These are phyloP conservation scores for Auanema sp. DNA, from an alignment of 2,888 invertebrate genomes.

Conservation along the genomic window DNA sequence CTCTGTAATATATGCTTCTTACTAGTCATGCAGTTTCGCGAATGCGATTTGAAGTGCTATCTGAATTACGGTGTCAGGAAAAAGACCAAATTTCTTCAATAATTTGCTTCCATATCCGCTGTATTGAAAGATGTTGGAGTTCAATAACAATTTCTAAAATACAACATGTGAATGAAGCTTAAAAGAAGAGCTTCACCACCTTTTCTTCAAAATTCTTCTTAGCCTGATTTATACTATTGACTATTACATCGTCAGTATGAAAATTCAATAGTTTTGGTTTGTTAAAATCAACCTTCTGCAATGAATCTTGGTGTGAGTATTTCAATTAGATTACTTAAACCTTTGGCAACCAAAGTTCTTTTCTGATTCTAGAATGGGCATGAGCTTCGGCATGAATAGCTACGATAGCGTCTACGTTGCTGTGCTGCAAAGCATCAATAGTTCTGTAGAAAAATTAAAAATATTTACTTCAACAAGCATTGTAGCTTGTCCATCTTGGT, in stretches of 20 bases:
- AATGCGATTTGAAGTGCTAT: conserved; percentile 72
- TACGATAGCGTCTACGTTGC: conserved; percentile 19
- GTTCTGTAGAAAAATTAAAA: no score
- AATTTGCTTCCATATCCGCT: conserved; percentile 36
- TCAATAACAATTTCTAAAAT: conserved; percentile 12
- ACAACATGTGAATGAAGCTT: conserved; percentile 5
- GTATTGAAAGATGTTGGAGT: conserved; percentile 16
- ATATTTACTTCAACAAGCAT: no score
- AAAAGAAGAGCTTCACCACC: no score
- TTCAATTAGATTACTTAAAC: no score
- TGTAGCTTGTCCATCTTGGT: no score
- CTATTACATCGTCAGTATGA: conserved; percentile 66
- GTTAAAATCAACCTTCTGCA: conserved; percentile 26
- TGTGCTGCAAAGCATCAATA: conserved; percentile 8
- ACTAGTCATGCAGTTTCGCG: conserved; percentile 67
- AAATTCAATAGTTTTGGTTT: conserved; percentile 67
- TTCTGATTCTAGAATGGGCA: background rate
- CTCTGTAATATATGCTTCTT: background rate
- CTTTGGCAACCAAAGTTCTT: background rate
- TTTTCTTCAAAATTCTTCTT: conserved; percentile 57
- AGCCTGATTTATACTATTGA: conserved; percentile 66
- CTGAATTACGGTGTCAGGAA: conserved; percentile 73
- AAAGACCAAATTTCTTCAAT: conserved; percentile 68
- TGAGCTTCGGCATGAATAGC: background rate
- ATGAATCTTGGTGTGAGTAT: no score